These are phyloP conservation scores for Dendropsophus ebraccatus DNA, from an alignment of 2,113 vertebrate genomes.

Conservation along the genomic window DNA sequence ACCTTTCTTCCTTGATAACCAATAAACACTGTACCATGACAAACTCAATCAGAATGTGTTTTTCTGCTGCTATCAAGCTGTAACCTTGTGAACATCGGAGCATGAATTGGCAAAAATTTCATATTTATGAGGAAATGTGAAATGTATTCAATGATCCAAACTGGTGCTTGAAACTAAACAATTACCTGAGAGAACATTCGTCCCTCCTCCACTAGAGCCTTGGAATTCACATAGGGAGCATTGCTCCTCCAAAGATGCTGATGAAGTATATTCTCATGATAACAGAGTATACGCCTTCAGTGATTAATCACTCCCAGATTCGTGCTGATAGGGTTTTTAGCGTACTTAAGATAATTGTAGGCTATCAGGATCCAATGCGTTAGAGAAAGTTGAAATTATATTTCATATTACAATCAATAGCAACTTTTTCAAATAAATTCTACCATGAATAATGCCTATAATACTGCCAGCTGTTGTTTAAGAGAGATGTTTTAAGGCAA, in stretches of 20 bases:
- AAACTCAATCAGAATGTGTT: conserved; percentile 11
- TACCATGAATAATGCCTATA: neutral
- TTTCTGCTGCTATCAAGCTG: conserved; percentile 1
- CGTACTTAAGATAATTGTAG: conserved; percentile 55
- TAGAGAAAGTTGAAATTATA: conserved; percentile 19
- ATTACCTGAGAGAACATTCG: neutral
- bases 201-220: conserved; percentile 16
- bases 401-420: conserved; percentile 46
- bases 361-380: conserved; percentile 20
- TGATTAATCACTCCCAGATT: conserved; percentile 51
- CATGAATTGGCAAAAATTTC: neutral
- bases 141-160: neutral
- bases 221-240: neutral
- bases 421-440: conserved; percentile 12
- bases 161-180: neutral
- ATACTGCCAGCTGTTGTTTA: conserved; percentile 13
- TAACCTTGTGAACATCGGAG: neutral
- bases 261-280: conserved; percentile 50
- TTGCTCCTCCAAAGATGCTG: neutral
- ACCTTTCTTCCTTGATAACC: neutral
- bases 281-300: conserved; percentile 12
- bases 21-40: neutral
- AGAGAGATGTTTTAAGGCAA: conserved; percentile 2
- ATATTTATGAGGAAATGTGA: conserved; percentile 17
- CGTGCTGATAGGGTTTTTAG: conserved; percentile 36